These are phyloP conservation scores for Lithosia quadra DNA, from an alignment of 2,888 invertebrate genomes.

Conservation along the genomic window DNA sequence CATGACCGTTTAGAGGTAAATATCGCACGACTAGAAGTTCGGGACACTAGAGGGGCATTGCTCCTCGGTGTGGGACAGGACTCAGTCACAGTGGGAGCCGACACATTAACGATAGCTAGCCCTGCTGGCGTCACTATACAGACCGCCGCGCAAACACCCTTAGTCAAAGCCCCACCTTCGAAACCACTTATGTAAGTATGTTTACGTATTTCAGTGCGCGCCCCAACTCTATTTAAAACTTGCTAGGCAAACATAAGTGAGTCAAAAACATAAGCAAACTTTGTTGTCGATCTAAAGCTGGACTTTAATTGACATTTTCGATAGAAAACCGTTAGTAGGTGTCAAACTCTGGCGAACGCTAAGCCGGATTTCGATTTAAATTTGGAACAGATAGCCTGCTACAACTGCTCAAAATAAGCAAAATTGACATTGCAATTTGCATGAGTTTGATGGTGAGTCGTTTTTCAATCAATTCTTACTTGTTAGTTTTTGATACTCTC, in stretches of 20 bases:
- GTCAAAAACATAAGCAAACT: conserved; percentile 42
- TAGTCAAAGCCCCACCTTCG: conserved; percentile 94
- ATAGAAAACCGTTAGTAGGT: conserved; percentile 16
- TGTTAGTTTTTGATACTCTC: background rate
- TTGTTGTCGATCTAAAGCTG: conserved; percentile 37
- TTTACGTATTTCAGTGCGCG: conserved; percentile 42
- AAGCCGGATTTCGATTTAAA: conserved; percentile 12
- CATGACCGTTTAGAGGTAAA: conserved; percentile 94
- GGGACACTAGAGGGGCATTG: conserved; percentile 91
- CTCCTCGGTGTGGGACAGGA: conserved; percentile 93
- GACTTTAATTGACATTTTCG: conserved; percentile 31
- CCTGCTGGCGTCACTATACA: conserved; percentile 94
- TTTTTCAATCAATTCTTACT: background rate
- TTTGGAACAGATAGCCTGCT: conserved; percentile 10
- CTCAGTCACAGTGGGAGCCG: conserved; percentile 94
- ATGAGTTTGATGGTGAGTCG: background rate
- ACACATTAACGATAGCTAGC: conserved; percentile 92
- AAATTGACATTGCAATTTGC: background rate
- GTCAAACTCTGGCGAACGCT: conserved; percentile 20
- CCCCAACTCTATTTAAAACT: conserved; percentile 37
- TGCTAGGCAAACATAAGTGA: conserved; percentile 47
- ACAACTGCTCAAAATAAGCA: background rate
- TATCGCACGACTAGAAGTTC: conserved; percentile 92
- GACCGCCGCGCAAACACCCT: conserved; percentile 94
- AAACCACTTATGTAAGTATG: conserved; percentile 92